Evolutionary conservation across 2,797 vertebrate genomes (phyloP).

Genomic region (Kryptolebias ocellatus): DNA sequence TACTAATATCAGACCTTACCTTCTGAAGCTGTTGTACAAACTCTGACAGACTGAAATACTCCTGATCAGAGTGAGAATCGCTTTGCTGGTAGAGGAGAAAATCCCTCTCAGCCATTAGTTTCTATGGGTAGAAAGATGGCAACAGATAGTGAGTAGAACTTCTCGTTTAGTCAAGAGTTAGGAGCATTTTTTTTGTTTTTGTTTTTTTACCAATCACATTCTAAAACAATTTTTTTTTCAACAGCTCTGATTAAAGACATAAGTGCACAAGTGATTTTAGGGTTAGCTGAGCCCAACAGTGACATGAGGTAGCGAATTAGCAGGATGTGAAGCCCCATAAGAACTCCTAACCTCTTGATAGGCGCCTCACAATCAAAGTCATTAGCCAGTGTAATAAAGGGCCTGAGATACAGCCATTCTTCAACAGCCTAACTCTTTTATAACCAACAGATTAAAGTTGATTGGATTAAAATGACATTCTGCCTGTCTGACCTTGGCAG

Average conservation of each 20-base stretch:
- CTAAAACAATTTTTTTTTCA: slow-evolving; percentile 11
- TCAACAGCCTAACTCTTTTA: slow-evolving; percentile 87
- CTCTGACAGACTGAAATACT: slow-evolving; percentile 56
- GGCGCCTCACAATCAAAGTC: slow-evolving; percentile 84
- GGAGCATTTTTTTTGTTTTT: not conserved
- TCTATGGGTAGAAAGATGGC: slow-evolving; percentile 43
- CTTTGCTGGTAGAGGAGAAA: slow-evolving; percentile 54
- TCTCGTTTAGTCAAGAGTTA: too few species aligned
- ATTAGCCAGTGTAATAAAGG: slow-evolving; percentile 85
- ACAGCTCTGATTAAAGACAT: slow-evolving; percentile 24
- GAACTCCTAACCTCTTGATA: slow-evolving; percentile 80
- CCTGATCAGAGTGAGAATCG: slow-evolving; percentile 66
- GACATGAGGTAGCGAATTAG: slow-evolving; percentile 68
- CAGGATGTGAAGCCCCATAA: slow-evolving; percentile 67
- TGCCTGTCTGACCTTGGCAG: slow-evolving; percentile 85
- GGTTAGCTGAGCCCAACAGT: slow-evolving; percentile 54
- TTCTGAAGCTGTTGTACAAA: slow-evolving; percentile 61
- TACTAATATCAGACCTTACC: slow-evolving; percentile 31
- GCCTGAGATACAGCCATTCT: slow-evolving; percentile 85
- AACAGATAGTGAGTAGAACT: not conserved
- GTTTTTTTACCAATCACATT: not conserved
- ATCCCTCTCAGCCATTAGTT: slow-evolving; percentile 53
- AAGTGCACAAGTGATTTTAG: slow-evolving; percentile 26
- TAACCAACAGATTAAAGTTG: slow-evolving; percentile 87
- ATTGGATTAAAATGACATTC: slow-evolving; percentile 89